Conservation (phyloP, 2,113 vertebrate species). For the Rhadina sibilatrix region DNA sequence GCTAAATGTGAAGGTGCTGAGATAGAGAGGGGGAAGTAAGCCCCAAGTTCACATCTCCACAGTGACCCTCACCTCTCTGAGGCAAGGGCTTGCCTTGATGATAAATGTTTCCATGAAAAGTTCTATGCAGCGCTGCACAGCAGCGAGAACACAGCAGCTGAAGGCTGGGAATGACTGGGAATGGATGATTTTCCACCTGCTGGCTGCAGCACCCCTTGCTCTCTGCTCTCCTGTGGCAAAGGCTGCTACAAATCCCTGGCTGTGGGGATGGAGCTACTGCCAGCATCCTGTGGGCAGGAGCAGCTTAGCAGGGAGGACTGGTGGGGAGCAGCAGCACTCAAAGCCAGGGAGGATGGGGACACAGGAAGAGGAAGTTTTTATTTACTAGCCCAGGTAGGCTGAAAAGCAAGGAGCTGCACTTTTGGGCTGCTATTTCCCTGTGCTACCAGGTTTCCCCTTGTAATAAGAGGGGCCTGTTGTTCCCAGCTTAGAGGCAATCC, state of each 20-base stretch:
- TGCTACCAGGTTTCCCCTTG: not conserved
- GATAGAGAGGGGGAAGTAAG: rapidly evolving
- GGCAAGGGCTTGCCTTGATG: not conserved
- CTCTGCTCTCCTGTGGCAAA: not conserved
- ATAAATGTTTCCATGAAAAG: not conserved
- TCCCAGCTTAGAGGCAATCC: not conserved
- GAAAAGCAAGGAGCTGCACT: not conserved
- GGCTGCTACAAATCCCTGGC: not conserved
- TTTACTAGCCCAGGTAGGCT: not conserved
- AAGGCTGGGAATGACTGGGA: not conserved
- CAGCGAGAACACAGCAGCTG: not conserved
- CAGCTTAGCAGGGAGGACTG: not conserved
- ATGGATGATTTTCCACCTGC: not conserved
- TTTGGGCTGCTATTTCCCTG: not conserved
- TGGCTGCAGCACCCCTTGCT: not conserved
- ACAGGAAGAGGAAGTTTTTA: not conserved
- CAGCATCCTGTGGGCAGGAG: rapidly evolving
- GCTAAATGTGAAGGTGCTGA: not conserved
- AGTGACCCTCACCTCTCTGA: not conserved
- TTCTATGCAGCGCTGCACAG: not conserved
- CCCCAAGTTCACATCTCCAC: not conserved
- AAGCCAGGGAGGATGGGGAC: not conserved
- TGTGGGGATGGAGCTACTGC: not conserved
- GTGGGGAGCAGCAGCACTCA: not conserved
- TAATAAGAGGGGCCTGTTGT: not conserved